A percentile compares a stretch with the other conserved stretches of the same genome.
phyloP scores from a whole-genome alignment of 64 coral and sea anemone genomes.

The Astreopora myriophthalma region DNA sequence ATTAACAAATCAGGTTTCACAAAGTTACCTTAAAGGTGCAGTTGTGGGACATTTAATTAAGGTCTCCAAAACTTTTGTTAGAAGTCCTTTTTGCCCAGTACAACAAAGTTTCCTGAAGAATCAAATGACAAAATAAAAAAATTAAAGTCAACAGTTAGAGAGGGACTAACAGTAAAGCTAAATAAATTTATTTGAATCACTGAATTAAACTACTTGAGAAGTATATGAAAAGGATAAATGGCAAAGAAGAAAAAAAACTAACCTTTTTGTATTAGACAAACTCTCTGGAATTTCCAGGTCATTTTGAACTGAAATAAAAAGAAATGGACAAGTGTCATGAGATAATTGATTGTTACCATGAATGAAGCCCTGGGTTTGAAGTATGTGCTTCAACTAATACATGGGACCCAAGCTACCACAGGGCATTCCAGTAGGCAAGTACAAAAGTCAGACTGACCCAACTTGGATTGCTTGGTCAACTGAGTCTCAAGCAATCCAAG shows the following conservation, averaged over 20 bases:
- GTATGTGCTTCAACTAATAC: too few species aligned
- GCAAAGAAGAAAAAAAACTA: background rate
- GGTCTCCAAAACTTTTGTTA: slow-evolving; percentile 89
- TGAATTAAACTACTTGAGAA: background rate
- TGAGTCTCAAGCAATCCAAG: too few species aligned
- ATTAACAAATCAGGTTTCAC: background rate
- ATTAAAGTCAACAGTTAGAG: background rate
- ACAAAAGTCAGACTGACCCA: too few species aligned
- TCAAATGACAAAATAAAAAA: background rate
- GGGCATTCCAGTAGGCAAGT: too few species aligned
- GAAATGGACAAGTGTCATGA: background rate
- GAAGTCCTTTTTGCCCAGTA: slow-evolving; percentile 85
- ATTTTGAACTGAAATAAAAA: slow-evolving; percentile 86
- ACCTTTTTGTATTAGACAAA: slow-evolving; percentile 67
- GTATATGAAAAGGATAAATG: background rate
- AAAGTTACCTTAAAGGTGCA: slow-evolving; percentile 66
- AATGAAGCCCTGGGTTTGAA: too few species aligned
- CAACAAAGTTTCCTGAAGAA: slow-evolving; percentile 66
- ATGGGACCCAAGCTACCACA: too few species aligned
- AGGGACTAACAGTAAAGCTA: background rate
- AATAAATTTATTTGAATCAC: background rate
- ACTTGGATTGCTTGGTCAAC: too few species aligned
- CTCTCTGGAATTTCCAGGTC: slow-evolving; percentile 80
- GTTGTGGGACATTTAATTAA: slow-evolving; percentile 74
- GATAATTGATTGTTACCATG: background rate